phyloP scores from a whole-genome alignment of 2,113 vertebrate genomes.

The Anhinga rufa region DNA sequence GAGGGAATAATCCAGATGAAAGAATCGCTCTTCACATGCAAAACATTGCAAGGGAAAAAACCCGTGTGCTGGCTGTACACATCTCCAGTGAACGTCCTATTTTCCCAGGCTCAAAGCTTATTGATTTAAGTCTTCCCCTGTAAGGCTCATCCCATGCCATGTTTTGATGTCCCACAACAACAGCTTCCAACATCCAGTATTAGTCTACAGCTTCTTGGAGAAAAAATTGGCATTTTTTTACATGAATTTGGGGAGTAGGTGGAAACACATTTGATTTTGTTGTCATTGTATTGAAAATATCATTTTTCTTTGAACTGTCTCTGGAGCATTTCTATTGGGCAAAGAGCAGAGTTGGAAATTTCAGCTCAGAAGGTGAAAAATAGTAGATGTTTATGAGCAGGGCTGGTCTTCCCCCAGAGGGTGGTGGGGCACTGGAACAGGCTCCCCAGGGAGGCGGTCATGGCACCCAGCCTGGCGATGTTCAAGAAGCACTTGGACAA shows the following conservation, averaged over 20 bases:
- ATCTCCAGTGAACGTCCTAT: neutral
- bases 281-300: neutral
- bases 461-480: no score
- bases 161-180: neutral
- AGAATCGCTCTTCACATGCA: neutral
- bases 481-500: no score
- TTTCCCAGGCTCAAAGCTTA: constrained; percentile 33
- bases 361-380: neutral
- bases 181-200: neutral
- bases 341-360: neutral
- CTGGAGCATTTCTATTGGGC: neutral
- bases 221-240: neutral
- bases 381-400: neutral
- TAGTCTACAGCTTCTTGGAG: neutral
- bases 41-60: neutral
- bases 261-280: neutral
- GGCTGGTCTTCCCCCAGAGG: neutral
- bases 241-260: neutral
- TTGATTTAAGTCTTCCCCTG: constrained; percentile 2
- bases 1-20: constrained; percentile 38
- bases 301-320: neutral
- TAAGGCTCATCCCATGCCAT: neutral
- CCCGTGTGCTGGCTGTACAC: neutral
- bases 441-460: no score
- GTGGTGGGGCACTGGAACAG: no score